Evolutionary conservation across 2,113 vertebrate species (phyloP).

Genomic region (Rhodinocichla rosea): DNA sequence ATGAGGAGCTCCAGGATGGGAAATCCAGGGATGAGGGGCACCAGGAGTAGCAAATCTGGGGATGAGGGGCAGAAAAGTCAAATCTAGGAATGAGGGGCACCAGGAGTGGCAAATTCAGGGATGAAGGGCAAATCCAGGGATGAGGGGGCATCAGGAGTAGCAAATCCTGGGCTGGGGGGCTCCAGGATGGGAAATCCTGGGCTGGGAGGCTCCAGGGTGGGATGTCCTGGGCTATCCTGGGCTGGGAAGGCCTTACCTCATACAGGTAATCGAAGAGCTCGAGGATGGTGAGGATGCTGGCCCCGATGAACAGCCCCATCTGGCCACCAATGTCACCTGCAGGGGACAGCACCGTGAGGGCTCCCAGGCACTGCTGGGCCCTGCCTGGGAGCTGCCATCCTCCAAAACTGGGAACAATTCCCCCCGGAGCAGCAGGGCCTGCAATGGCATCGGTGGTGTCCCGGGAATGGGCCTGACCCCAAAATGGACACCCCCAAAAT

Average conservation of each 20-base stretch:
- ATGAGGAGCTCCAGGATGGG: fast-evolving
- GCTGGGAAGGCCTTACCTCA: slow-evolving; percentile 78
- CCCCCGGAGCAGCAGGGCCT: background rate
- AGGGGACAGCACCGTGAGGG: background rate
- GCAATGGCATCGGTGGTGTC: fast-evolving
- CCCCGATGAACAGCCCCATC: slow-evolving; percentile 98
- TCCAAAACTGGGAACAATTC: background rate
- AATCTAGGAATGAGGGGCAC: too few relatives aligned
- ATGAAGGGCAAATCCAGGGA: fast-evolving
- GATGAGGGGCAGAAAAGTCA: background rate
- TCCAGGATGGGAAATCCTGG: too few relatives aligned
- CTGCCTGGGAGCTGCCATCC: background rate
- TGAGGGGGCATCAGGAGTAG: background rate
- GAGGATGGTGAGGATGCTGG: slow-evolving; percentile 97
- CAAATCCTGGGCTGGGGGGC: too few relatives aligned
- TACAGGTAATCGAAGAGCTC: slow-evolving; percentile 98
- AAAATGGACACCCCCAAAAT: too few relatives aligned
- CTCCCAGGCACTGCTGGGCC: background rate
- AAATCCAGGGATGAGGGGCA: fast-evolving
- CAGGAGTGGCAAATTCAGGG: fast-evolving
- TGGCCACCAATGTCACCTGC: slow-evolving; percentile 95
- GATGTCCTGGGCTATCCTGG: background rate
- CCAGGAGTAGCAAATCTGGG: background rate
- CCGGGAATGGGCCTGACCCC: background rate
- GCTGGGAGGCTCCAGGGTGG: too few relatives aligned